These are phyloP conservation scores for Cryptosula pallasiana DNA, from an alignment of 2,888 invertebrate genomes.

Conservation along the genomic window DNA sequence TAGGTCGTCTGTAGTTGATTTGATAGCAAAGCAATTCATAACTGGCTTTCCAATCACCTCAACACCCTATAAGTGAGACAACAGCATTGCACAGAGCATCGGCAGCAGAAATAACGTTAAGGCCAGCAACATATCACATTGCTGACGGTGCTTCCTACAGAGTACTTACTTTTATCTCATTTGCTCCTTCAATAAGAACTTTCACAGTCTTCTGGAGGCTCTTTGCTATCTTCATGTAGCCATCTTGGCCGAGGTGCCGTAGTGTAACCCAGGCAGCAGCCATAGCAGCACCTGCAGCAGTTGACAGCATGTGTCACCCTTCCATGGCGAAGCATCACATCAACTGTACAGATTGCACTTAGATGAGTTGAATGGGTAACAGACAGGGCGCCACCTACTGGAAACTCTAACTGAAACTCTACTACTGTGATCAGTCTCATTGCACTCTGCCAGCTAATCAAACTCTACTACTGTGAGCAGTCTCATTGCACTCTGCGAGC, in stretches of 20 bases:
- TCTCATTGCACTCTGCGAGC: no score
- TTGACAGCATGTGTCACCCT: no score
- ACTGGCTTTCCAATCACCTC: constrained; percentile 42
- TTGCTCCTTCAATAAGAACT: constrained; percentile 38
- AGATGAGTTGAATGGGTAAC: no score
- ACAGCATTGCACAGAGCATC: no score
- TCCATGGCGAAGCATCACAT: no score
- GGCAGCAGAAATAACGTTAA: no score
- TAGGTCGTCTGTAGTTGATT: constrained; percentile 35
- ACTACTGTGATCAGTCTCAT: no score
- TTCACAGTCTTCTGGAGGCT: constrained; percentile 41
- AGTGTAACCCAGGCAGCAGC: constrained; percentile 47
- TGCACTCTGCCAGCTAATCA: no score
- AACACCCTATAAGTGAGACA: constrained; percentile 37
- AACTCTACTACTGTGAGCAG: no score
- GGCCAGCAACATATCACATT: constrained; percentile 5
- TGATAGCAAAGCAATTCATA: constrained; percentile 47
- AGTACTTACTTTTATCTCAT: constrained; percentile 34
- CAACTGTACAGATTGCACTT: no score
- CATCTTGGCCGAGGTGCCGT: constrained; percentile 41
- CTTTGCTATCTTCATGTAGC: constrained; percentile 39
- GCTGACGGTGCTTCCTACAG: neutral
- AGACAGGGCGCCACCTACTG: no score
- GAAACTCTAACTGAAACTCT: no score
- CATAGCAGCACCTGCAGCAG: constrained; percentile 40